These are phyloP conservation scores for Thunnus thynnus DNA, from an alignment of 2,113 vertebrate genomes.

Conservation along the genomic window DNA sequence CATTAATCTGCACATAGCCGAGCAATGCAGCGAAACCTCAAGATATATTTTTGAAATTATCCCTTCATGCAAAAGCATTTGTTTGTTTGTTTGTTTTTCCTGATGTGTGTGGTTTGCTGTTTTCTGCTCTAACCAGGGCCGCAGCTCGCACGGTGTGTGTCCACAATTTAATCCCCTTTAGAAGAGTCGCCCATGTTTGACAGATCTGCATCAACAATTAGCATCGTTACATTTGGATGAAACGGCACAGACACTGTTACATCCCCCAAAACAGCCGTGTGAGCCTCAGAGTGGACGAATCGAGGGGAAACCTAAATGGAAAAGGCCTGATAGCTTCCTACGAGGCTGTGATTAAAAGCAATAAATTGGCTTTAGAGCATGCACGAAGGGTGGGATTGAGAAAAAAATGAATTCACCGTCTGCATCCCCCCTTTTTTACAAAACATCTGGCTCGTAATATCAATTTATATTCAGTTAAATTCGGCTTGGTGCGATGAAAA, in stretches of 20 bases:
- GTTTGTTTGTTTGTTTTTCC: neutral
- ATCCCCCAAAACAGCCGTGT: neutral
- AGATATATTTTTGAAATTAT: neutral
- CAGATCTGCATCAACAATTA: constrained; percentile 58
- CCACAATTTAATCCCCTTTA: constrained; percentile 37
- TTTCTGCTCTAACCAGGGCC: constrained; percentile 64
- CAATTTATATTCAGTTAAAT: neutral
- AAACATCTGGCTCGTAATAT: constrained; percentile 19
- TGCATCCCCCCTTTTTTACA: neutral
- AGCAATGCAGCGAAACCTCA: constrained; percentile 1
- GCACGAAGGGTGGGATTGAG: constrained; percentile 17
- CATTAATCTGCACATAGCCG: constrained; percentile 47
- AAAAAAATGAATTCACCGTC: neutral
- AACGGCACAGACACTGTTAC: neutral
- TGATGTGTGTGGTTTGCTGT: constrained; percentile 43
- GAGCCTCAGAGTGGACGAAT: constrained; percentile 34
- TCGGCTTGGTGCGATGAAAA: constrained; percentile 3
- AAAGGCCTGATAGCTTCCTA: constrained; percentile 69
- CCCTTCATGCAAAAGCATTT: constrained; percentile 10
- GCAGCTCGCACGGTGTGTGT: constrained; percentile 55
- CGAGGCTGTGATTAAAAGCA: constrained; percentile 56
- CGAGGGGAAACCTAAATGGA: constrained; percentile 37
- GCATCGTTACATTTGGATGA: constrained; percentile 34
- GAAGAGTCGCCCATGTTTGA: constrained; percentile 43
- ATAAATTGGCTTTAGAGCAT: constrained; percentile 45